phyloP scores from a whole-genome alignment of 2,888 invertebrate species.

The Cordilura impudica region DNA sequence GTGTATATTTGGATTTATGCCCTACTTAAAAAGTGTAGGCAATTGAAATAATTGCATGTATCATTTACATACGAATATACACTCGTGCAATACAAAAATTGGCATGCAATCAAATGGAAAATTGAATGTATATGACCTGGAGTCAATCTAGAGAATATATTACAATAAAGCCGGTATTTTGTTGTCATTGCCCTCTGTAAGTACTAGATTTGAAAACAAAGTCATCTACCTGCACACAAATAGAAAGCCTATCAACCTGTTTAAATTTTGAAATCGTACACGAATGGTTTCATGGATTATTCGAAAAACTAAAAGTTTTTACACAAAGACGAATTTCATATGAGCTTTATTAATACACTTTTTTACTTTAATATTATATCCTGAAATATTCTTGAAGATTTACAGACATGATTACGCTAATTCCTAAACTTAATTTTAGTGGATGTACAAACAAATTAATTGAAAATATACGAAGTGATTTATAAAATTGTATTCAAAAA shows the following conservation, averaged over 20 bases:
- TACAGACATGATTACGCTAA: too few species aligned
- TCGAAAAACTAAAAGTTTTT: background rate
- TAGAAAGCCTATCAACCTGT: conserved; percentile 18
- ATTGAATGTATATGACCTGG: conserved; percentile 57
- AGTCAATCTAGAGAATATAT: conserved; percentile 44
- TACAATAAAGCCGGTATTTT: conserved; percentile 50
- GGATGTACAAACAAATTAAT: too few species aligned
- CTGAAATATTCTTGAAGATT: too few species aligned
- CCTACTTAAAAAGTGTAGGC: conserved; percentile 34
- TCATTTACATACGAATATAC: conserved; percentile 34
- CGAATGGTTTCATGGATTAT: background rate
- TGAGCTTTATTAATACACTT: too few species aligned
- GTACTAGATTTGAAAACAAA: conserved; percentile 6
- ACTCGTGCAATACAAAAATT: conserved; percentile 48
- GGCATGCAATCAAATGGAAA: conserved; percentile 52
- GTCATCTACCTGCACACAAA: background rate
- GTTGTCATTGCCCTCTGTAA: conserved; percentile 54
- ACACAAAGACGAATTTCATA: background rate
- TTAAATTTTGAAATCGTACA: conserved; percentile 46
- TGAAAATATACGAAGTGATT: too few species aligned
- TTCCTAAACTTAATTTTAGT: too few species aligned
- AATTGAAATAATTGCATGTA: conserved; percentile 29
- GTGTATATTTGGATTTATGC: conserved; percentile 9
- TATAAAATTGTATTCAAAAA: too few species aligned
- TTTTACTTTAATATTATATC: too few species aligned